Base-by-base conservation (phyloP, 2,888 invertebrate genomes). In the Heliconius charithonia region DNA sequence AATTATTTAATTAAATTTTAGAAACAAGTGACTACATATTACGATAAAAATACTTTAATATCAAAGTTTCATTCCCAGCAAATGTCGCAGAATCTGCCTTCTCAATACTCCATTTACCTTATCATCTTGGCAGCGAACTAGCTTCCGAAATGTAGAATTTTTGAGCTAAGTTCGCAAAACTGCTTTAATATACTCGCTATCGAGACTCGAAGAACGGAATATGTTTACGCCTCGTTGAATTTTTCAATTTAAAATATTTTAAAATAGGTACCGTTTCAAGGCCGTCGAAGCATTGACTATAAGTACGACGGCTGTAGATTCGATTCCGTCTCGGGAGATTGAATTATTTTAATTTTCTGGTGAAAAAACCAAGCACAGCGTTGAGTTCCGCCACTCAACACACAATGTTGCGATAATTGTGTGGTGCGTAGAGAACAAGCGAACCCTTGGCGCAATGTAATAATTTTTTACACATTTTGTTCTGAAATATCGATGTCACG, bases 41-140 rank as follows among this genome's bases (percentile, higher is more conserved):
- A 16, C 27, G 41, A 22, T 16, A 27, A 65, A 51, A 67, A 67
- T 41, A 74, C 69, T 78, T 59, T 66, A 78, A 73, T 78, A 59
- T 69, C 25, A 45, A 78, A 74, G 73, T 73, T 74, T 78, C 7
- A 70, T 59, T 12, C 45, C 19, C 3, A 74, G 59, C 73, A 66
- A 77, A 77, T 65, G 65, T 75, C 70, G 77, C 74, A 79, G 69
- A 74, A 41, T 75, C 77, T 71, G 67, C 71, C 69, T 76, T 70
- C 69, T 41, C 74, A 70, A 77, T 78, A 67, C 74, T 63, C 74
- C 74, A 80, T 79, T 80, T 79, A 66, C 79, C 80, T 80, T 80
- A 80, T 80, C 80, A 80, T 75, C 27, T 80, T 80, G 80, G 80
- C 80, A 80, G 80, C 80, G 77, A 79, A 70, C 79, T 76, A 75